Percentiles rank a stretch among this genome's conserved stretches.
These are phyloP conservation scores for Morpho helenor DNA, from an alignment of 2,888 invertebrate species.

Conservation along the genomic window DNA sequence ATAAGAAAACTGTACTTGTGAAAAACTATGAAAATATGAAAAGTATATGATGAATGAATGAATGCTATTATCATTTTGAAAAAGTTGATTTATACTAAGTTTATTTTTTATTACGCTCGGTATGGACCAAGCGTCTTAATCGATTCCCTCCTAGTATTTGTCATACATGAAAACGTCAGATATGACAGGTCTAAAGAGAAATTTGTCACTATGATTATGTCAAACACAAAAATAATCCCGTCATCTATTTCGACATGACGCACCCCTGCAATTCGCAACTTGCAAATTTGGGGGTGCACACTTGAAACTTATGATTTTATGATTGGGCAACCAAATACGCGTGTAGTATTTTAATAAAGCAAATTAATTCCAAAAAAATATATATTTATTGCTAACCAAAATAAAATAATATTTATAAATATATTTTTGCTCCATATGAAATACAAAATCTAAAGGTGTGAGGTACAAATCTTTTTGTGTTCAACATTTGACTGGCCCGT, in stretches of 20 bases:
- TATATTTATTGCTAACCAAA: background rate
- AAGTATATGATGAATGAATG: too few relatives aligned
- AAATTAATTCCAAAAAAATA: background rate
- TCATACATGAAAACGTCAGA: slow-evolving; percentile 50
- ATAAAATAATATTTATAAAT: background rate
- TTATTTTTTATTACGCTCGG: too few relatives aligned
- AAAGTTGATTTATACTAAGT: too few relatives aligned
- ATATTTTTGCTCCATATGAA: too few relatives aligned
- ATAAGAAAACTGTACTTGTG: too few relatives aligned
- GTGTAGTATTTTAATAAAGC: background rate
- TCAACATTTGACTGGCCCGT: too few relatives aligned
- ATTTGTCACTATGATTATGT: slow-evolving; percentile 79
- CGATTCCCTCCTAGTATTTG: slow-evolving; percentile 18
- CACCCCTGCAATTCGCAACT: slow-evolving; percentile 64
- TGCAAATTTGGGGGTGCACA: slow-evolving; percentile 66
- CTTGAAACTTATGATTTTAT: slow-evolving; percentile 28
- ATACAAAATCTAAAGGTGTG: too few relatives aligned
- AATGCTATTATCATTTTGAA: too few relatives aligned
- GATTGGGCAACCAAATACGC: slow-evolving; percentile 35
- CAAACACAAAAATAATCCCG: slow-evolving; percentile 79
- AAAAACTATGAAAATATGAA: too few relatives aligned
- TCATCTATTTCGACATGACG: slow-evolving; percentile 72
- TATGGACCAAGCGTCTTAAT: background rate
- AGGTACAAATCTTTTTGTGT: too few relatives aligned
- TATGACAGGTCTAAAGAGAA: slow-evolving; percentile 68